Evolutionary conservation across 92 coral and sea anemone species (phyloP), one percentile per base, ranked within the genome.

Genomic region (Parazoanthus atlanticus): DNA sequence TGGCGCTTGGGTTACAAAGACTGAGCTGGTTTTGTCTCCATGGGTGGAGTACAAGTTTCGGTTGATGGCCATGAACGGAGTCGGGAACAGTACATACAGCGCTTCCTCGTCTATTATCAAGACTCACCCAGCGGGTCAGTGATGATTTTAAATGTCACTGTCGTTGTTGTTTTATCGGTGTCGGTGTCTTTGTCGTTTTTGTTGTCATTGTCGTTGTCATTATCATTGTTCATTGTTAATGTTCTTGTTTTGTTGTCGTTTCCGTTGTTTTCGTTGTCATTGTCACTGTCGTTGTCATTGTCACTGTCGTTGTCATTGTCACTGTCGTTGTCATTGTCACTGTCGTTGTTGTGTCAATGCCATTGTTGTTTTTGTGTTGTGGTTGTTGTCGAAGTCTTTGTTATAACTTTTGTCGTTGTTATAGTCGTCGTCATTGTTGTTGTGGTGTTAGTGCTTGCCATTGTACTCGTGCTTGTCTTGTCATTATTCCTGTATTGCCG

Each of bases 11-110:
- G 83, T 86, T 30, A 91, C 94, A 11, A 80, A 86, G 65, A 86
- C 85, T 10, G 97, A 93, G 38, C 86, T 97, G 49, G 69, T 81
- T 13, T 72, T 97, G 84, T 95, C 98, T 19, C 98, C 99, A n/a
- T 94, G 98, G 97, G 96, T 95, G 34, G 93, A 86, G 58, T 95
- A 97, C 58, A 91, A 88, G 23, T 97, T 97, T 86, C 93, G 98
- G 2, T 94, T 90, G 7, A 72, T 92, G 52, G 95, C 98, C 1
- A 90, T 88, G 41, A 97, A 97, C 58, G 95, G 40, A 30, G 91
- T 97, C 85, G 99, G 99, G 0, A 78, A 84, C 47, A 97, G 99
- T 69, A 82, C 89, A 9, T 93, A 95, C 3, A 95, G 97, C 84
- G 82, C 87, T 23, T 85, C 73, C 11, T 90, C 97, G n/a, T 47